Base-by-base conservation (phyloP, 2,888 invertebrate species). In the Lobophora halterata region DNA sequence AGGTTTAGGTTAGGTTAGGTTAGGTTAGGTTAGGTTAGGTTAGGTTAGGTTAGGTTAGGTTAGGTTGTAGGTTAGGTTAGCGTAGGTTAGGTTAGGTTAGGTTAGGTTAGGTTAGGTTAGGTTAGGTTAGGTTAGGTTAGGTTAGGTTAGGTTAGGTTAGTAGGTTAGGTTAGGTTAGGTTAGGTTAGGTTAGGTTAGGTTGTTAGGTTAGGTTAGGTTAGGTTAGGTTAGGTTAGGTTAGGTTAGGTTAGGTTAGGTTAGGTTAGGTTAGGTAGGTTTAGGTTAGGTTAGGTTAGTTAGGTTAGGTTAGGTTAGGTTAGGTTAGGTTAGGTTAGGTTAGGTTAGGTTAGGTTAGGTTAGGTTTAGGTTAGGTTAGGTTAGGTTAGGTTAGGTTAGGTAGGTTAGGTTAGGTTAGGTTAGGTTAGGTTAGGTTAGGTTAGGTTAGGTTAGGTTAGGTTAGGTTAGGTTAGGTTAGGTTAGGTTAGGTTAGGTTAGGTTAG, bases 151-250 rank as follows among this genome's bases (percentile, higher is more conserved):
- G 46, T 49, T 47, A 43, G 49, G 46, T 45, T 43, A 37, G 42
- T 41, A 23, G 49, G 57, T 47, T 53, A 49, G 50, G 57, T 48
- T 53, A 49, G 50, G 55, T 47, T 51, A 46, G 51, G 52, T 49
- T 52, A 48, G 52, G 54, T 54, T 52, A 48, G 51, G 57, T 51
- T 53, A 50, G 50, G 52, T 53, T 53, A 51, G 38, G 38, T 38
- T 38, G 32, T 39, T 32, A 40, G 23, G 32, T 27, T 39, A 36
- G 41, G 42, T 42, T 42, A 42, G 36, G 36, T 43, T 43, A 42
- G 41, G 35, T 41, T 41, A 41, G 40, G 40, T 41, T 41, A 41
- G 40, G 40, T 41, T 41, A 41, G 40, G 33, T 40, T 34, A 29
- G 40, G 29, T 40, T 29, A 26, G 38, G 39, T 32, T 32, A 39